Evolutionary conservation across 2,797 vertebrate genomes (phyloP).

Genomic region (Centroberyx gerrardi): DNA sequence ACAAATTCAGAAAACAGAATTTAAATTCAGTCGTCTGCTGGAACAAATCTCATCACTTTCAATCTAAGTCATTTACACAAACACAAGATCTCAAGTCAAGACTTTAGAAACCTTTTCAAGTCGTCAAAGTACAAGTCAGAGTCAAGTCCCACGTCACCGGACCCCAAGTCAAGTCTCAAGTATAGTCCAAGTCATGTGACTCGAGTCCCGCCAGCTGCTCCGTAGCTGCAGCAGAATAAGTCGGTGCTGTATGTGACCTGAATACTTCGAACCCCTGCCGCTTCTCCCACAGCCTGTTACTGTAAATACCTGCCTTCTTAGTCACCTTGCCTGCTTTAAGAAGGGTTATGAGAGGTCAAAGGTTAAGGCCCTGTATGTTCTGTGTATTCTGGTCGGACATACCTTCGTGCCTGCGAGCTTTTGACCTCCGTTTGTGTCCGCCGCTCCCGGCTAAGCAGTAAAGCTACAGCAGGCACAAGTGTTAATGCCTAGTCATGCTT

Average conservation of each 20-base stretch:
- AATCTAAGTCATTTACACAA: no score
- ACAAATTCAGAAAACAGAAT: no score
- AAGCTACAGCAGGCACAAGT: constrained; percentile 26
- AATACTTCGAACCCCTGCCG: background rate
- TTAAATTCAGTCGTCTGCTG: no score
- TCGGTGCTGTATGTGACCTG: background rate
- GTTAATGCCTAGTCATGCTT: constrained; percentile 42
- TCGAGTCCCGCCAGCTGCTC: constrained; percentile 24
- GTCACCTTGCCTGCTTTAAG: background rate
- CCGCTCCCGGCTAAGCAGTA: constrained; percentile 34
- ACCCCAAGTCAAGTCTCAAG: no score
- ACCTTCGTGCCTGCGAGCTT: background rate
- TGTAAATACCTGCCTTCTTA: background rate
- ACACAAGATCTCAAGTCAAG: no score
- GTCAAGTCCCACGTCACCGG: no score
- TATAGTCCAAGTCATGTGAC: no score
- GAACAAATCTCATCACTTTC: no score
- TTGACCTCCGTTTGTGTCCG: background rate
- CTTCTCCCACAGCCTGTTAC: background rate
- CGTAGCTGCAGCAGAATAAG: constrained; percentile 18
- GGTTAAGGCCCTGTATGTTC: constrained; percentile 18
- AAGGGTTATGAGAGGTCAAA: constrained; percentile 23
- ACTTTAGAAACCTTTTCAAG: no score
- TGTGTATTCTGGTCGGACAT: background rate
- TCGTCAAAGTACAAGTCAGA: background rate